Evolutionary conservation across 1,140 invertebrate genomes (phyloP).

Genomic region (Chironomus tepperi): DNA sequence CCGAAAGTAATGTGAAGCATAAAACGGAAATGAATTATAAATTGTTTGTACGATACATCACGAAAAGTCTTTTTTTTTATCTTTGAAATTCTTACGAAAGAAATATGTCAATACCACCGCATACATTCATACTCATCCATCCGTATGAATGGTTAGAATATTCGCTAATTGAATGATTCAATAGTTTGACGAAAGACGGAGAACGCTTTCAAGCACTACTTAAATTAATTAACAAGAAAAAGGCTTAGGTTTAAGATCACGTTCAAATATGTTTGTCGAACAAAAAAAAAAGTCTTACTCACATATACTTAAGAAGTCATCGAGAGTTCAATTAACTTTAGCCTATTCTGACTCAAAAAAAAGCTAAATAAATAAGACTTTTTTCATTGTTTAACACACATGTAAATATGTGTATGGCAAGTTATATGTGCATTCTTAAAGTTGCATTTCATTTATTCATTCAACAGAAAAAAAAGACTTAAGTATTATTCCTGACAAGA

Average conservation of each 20-base stretch:
- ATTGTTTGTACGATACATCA: no score
- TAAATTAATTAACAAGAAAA: constrained; percentile 1
- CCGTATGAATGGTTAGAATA: no score
- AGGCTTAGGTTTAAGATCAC: background rate
- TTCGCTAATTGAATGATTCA: background rate
- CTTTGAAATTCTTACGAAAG: no score
- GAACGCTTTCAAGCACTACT: background rate
- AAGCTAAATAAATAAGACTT: background rate
- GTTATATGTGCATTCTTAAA: background rate
- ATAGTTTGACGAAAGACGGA: background rate
- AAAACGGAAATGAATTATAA: no score
- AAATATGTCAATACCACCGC: no score
- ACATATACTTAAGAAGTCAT: background rate
- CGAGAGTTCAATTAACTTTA: constrained; percentile 8
- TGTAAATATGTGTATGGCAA: background rate
- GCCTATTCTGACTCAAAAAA: background rate
- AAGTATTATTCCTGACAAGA: no score
- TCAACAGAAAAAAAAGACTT: no score
- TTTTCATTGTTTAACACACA: background rate
- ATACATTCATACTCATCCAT: no score
- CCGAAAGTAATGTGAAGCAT: no score
- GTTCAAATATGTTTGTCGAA: background rate
- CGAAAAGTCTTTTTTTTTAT: no score
- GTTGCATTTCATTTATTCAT: background rate
- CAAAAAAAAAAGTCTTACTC: background rate